Evolutionary conservation across 2,113 vertebrate genomes (phyloP), one percentile per base, ranked within the genome.

Genomic region (Melanotaenia duboulayi): DNA sequence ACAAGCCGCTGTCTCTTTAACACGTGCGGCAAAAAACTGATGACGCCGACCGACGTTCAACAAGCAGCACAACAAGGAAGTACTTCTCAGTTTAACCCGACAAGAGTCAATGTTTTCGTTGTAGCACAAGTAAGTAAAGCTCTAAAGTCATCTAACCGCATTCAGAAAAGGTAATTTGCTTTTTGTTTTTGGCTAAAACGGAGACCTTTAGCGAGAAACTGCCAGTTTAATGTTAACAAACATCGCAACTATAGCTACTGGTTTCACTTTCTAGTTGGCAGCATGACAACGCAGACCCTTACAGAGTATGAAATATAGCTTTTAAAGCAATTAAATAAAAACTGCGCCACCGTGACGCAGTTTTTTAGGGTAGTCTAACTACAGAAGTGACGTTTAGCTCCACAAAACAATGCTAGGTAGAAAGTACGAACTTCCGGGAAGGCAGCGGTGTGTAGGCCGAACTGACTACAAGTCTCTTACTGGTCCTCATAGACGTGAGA

Each of bases 61-160:
- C 61, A 44, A 52, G 65, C 76, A 11, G 40, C 67, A 75, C 63
- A 84, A 90, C 58, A 71, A 50, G 89, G 89, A 90, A 86, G 85
- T 80, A 4, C 19, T 25, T 17, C 0, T 7, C 23, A 6, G n/a
- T 52, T 14, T n/a, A 63, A 50, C 35, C n/a, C 23, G 71, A 56
- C 22, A n/a, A n/a, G n/a, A 44, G 32, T 70, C 17, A 24, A 86
- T 90, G 83, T 59, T 24, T 52, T 2, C 8, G 2, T 4, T 16
- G 20, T 82, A 87, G 77, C 39, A 4, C 77, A 90, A 69, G 89
- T 90, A 55, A 80, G 85, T 24, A 22, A 7, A 0, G 11, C 46
- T 16, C 7, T 10, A 20, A 22, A 49, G 7, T 23, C 4, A 2
- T 19, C 4, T 4, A 4, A 1, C 2, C 0, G 1, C 9, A 9